Base-by-base conservation (phyloP, 2,797 vertebrate species). In the Gymnodraco acuticeps region DNA sequence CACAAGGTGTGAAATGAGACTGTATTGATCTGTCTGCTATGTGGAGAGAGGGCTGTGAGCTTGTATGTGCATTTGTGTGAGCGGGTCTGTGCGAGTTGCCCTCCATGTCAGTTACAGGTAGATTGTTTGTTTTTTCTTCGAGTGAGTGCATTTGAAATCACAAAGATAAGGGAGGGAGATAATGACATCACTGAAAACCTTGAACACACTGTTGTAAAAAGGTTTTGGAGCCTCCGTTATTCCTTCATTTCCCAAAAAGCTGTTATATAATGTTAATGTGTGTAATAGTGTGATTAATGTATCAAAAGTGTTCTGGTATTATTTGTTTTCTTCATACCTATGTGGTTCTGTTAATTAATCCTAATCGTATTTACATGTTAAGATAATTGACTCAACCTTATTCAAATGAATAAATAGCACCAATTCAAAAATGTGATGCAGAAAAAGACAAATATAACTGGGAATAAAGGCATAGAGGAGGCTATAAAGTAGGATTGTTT, bases 1-100 rank as follows among this genome's bases (percentile, higher is more conserved):
- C 83, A 85, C 84, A 70, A 86, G 85, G 90, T 91, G 89, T 93
- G 89, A 91, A 92, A 92, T 90, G 84, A 91, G 87, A 82, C 78
- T 60, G 14, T 89, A 93, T 93, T 82, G 92, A 92, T 92, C 85
- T 6, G 68, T 85, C 79, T 89, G 82, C 64, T 51, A 56, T 56
- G 71, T 75, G 2, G 45, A n/a, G 16, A n/a, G 27, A 3, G 47
- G 43, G 17, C 23, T 23, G 60, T 23, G 47, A 69, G 54, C 64
- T 59, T 47, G 47, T 41, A 19, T 16, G 60, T 31, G 38, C 10
- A 10, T 15, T 12, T 7, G 59, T 19, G 55, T 5, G 66, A 38
- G 46, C 10, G 46, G 31, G 20, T 12, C 13, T 20, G 52, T 14
- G 23, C 16, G 63, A 64, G 66, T 8, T 17, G 10, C 33, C 50